phyloP scores from a whole-genome alignment of 2,888 invertebrate genomes.

The Drosophila emarginata region DNA sequence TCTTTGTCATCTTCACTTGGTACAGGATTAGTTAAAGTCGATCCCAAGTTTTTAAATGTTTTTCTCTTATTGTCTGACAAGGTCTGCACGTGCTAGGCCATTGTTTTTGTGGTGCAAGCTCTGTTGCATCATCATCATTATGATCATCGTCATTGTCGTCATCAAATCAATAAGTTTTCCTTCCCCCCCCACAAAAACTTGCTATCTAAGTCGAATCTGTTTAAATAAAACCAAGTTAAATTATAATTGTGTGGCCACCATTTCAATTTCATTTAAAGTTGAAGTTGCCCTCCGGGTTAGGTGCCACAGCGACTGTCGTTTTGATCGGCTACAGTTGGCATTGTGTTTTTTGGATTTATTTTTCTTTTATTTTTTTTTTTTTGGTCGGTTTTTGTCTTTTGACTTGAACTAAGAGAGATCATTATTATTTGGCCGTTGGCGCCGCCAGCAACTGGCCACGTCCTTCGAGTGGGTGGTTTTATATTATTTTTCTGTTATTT shows the following conservation, averaged over 20 bases:
- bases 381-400: slow-evolving; percentile 36
- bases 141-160: slow-evolving; percentile 11
- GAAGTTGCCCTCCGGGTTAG: slow-evolving; percentile 66
- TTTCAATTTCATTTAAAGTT: slow-evolving; percentile 70
- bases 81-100: slow-evolving; percentile 71
- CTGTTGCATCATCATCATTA: slow-evolving; percentile 58
- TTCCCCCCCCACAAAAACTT: slow-evolving; percentile 32
- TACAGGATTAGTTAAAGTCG: background rate
- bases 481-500: slow-evolving; percentile 61
- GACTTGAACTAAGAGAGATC: slow-evolving; percentile 62
- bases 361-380: slow-evolving; percentile 27
- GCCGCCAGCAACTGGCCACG: slow-evolving; percentile 71
- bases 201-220: slow-evolving; percentile 26
- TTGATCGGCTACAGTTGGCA: slow-evolving; percentile 56
- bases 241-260: slow-evolving; percentile 70
- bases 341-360: slow-evolving; percentile 45
- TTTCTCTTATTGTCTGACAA: slow-evolving; percentile 40
- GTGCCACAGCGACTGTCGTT: slow-evolving; percentile 51
- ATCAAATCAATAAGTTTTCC: slow-evolving; percentile 43
- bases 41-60: background rate
- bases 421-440: slow-evolving; percentile 70
- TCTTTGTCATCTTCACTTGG: too few species aligned
- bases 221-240: slow-evolving; percentile 28
- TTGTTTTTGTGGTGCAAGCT: slow-evolving; percentile 48
- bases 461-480: slow-evolving; percentile 72